Base-by-base conservation (phyloP, 1,140 invertebrate genomes). In the Telenomus remus region DNA sequence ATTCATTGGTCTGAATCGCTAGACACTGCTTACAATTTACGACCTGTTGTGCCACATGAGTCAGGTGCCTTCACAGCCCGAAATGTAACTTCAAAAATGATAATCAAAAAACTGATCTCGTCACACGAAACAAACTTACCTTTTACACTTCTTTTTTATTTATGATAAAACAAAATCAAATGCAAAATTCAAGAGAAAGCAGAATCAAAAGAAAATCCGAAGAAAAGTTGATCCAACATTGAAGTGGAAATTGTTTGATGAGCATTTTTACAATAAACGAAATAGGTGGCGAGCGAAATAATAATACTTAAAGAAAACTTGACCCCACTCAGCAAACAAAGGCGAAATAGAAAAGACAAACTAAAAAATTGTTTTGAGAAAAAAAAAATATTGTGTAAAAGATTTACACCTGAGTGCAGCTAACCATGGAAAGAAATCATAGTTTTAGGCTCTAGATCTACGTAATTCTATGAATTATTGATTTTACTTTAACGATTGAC, bases 381-480 rank as follows among this genome's bases (percentile, higher is more conserved):
- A 27, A 27, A 27, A 27, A 6, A 27, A n/a, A n/a, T n/a, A 27
- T 27, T 27, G 19, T 27, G 19, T 27, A 27, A 27, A 1, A 27
- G 19, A 27, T 27, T 51, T 48, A 10, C 61, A 79, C 80, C 81
- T 82, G 82, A 84, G 81, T 84, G 82, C 66, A 81, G 80, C 75
- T 65, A 77, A 81, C 59, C 68, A 69, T 74, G 35, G 65, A 54
- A 73, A n/a, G n/a, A 39, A 76, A 75, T 64, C 34, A 66, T 79
- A 80, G 42, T 66, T 73, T 76, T 78, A 76, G 70, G 68, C 64
- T 64, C 34, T 53, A 68, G 50, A 57, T 71, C 53, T 60, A 79
- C 47, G 75, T 79, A 70, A 81, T 81, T 80, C 75, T 81, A 76
- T 80, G 79, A 82, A 80, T 81, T 82, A 77, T 81, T 76, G 61